phyloP scores from a whole-genome alignment of 2,113 vertebrate genomes.

The Sclerurus mexicanus region DNA sequence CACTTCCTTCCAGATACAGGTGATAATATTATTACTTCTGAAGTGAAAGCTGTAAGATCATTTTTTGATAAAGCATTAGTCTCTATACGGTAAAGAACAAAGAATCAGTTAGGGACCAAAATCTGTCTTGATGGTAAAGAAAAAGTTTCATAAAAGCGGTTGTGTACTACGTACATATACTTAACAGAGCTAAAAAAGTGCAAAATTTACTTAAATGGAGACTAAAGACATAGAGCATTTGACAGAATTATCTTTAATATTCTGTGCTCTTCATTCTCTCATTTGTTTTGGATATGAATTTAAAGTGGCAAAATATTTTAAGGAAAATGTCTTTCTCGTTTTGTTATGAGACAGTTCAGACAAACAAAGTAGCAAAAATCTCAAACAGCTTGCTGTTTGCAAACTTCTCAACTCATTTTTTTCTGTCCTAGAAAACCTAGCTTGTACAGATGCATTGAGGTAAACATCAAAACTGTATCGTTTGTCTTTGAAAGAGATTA shows the following conservation, averaged over 20 bases:
- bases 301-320: not conserved
- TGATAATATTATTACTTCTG: not conserved
- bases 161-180: not conserved
- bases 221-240: not conserved
- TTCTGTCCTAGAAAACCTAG: not conserved
- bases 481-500: not conserved
- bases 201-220: not conserved
- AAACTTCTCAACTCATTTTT: not conserved
- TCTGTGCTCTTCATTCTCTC: not conserved
- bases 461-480: not conserved
- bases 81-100: not conserved
- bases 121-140: not conserved
- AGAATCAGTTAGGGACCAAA: not conserved
- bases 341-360: not conserved
- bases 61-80: not conserved
- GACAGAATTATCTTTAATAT: not conserved
- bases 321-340: not conserved
- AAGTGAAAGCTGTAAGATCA: not conserved
- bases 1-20: not conserved
- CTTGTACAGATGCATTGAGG: not conserved
- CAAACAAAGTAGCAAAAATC: not conserved
- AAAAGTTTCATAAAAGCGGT: not conserved
- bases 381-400: not conserved
- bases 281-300: not conserved
- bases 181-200: not conserved